These are phyloP conservation scores for Pristionchus fissidentatus DNA, from an alignment of 2,888 invertebrate genomes.

Conservation along the genomic window DNA sequence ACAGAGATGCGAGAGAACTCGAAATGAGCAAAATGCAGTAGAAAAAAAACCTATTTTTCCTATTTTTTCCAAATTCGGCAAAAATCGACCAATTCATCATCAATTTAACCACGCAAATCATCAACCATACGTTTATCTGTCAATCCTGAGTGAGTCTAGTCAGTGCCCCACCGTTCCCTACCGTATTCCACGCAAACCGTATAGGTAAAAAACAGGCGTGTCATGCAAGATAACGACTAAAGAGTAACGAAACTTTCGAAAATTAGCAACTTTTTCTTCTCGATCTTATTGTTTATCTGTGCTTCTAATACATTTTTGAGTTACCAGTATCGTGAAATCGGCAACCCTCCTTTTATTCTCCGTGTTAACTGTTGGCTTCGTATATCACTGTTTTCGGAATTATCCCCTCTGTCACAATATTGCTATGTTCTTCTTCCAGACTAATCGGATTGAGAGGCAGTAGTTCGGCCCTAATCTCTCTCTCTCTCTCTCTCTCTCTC, in stretches of 20 bases:
- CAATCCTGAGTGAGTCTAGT: conserved; percentile 17
- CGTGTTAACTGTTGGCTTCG: conserved; percentile 1
- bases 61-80: not conserved
- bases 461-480: too few relatives aligned
- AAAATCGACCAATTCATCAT: not conserved
- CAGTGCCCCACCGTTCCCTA: not conserved
- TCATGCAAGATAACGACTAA: too few relatives aligned
- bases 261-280: too few relatives aligned
- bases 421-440: too few relatives aligned
- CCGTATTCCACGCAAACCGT: too few relatives aligned
- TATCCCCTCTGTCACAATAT: too few relatives aligned
- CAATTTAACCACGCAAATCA: not conserved
- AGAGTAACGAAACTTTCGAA: too few relatives aligned
- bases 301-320: not conserved
- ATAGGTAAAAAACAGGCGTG: too few relatives aligned
- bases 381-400: too few relatives aligned
- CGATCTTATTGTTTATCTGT: not conserved
- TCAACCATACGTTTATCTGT: too few relatives aligned
- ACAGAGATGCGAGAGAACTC: conserved; percentile 68
- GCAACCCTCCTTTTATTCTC: not conserved
- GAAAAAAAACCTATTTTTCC: too few relatives aligned
- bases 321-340: not conserved
- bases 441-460: too few relatives aligned
- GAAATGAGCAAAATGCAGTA: conserved; percentile 74
- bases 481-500: not conserved